phyloP scores from a whole-genome alignment of 2,797 vertebrate genomes.

The Momotus momota region DNA sequence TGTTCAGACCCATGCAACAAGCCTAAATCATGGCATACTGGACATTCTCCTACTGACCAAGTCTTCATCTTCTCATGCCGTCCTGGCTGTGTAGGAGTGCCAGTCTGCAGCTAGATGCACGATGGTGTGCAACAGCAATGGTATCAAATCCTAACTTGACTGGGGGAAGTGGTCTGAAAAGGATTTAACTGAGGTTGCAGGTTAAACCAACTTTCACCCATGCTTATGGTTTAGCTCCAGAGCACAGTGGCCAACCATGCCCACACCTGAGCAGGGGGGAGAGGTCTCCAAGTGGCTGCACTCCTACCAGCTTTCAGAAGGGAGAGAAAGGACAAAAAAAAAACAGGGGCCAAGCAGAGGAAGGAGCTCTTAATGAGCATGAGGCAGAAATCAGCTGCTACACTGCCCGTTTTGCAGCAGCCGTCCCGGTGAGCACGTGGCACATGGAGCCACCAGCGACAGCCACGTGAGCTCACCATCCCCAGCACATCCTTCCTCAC shows the following conservation, averaged over 20 bases:
- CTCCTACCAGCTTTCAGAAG: neutral
- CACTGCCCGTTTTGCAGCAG: neutral
- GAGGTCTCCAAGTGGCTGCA: rapidly evolving
- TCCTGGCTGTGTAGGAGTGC: rapidly evolving
- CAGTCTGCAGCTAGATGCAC: rapidly evolving
- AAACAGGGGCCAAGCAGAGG: neutral
- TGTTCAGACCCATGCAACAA: neutral
- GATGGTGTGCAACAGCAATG: rapidly evolving
- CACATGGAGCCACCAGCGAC: neutral
- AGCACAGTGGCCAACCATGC: neutral
- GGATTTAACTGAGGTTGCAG: neutral
- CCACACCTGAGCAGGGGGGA: neutral
- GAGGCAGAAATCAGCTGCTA: neutral
- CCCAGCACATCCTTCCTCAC: neutral
- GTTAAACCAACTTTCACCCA: neutral
- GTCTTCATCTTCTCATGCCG: neutral
- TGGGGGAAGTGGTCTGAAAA: neutral
- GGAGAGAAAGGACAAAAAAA: neutral
- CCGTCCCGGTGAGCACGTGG: rapidly evolving
- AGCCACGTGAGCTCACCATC: neutral
- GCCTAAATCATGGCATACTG: rapidly evolving
- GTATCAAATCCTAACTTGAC: neutral
- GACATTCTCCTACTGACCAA: neutral
- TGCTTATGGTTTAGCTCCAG: rapidly evolving
- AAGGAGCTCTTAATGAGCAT: neutral